These are phyloP conservation scores for Alces alces DNA, from an alignment of 2,113 vertebrate species.

Conservation along the genomic window DNA sequence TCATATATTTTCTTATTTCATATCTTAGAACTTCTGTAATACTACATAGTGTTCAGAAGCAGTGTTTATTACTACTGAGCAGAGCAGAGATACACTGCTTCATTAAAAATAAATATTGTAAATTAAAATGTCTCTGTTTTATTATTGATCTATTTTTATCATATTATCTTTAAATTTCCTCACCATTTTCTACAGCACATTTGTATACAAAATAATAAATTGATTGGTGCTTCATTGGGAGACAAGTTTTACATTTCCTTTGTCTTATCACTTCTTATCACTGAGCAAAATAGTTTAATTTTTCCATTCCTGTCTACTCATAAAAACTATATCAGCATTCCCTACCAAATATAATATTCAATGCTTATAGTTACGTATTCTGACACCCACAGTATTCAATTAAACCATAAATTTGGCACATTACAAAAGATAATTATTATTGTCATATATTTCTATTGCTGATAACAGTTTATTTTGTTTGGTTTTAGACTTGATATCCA, in stretches of 20 bases:
- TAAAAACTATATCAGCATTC: neutral
- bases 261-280: neutral
- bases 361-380: neutral
- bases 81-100: neutral
- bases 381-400: neutral
- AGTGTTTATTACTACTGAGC: neutral
- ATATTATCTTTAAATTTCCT: neutral
- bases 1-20: neutral
- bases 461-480: conserved; percentile 24
- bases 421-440: neutral
- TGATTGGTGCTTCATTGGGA: neutral
- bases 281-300: neutral
- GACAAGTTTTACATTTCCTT: neutral
- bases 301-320: neutral
- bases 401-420: neutral
- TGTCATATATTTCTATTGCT: neutral
- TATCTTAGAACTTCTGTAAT: neutral
- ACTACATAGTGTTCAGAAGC: neutral
- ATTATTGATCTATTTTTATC: neutral
- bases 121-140: neutral
- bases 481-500: neutral
- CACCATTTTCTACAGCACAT: neutral
- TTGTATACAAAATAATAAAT: neutral
- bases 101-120: neutral
- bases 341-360: neutral